phyloP scores from a whole-genome alignment of 2,888 invertebrate species.

The Kuschelorhynchus macadamiae region DNA sequence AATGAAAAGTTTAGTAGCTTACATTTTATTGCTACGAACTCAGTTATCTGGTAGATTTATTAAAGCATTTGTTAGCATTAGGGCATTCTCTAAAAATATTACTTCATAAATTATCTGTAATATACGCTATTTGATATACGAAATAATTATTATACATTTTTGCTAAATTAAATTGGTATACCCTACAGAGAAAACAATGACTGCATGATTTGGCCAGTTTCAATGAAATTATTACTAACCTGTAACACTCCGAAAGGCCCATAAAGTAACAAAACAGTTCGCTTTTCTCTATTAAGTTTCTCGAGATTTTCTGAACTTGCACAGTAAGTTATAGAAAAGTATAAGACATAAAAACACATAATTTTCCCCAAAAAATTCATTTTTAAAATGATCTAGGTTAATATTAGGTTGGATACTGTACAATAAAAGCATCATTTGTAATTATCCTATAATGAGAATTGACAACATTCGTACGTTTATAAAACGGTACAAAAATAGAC shows the following conservation, averaged over 20 bases:
- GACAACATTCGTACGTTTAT: slow-evolving; percentile 3
- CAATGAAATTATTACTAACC: slow-evolving; percentile 10
- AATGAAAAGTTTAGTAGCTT: too few species aligned
- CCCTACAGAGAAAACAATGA: too few species aligned
- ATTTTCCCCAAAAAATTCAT: slow-evolving; percentile 3
- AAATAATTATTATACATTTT: too few species aligned
- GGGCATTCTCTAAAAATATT: too few species aligned
- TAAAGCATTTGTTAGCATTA: too few species aligned
- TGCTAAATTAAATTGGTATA: too few species aligned
- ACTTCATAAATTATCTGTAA: too few species aligned
- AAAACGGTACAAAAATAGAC: slow-evolving; percentile 18
- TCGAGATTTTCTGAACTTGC: background rate
- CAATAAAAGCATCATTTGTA: background rate
- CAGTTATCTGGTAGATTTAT: too few species aligned
- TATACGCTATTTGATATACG: too few species aligned
- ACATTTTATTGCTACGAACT: too few species aligned
- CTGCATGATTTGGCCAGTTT: too few species aligned
- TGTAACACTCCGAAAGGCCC: slow-evolving; percentile 34
- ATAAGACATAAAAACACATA: background rate
- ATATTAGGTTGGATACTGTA: background rate
- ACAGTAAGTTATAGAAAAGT: background rate
- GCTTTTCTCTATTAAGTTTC: slow-evolving; percentile 23
- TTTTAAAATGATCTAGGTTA: slow-evolving; percentile 5
- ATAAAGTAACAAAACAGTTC: slow-evolving; percentile 21
- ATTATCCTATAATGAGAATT: background rate